These are phyloP conservation scores for Chionodraco myersi DNA, from an alignment of 2,113 vertebrate species.

Conservation along the genomic window DNA sequence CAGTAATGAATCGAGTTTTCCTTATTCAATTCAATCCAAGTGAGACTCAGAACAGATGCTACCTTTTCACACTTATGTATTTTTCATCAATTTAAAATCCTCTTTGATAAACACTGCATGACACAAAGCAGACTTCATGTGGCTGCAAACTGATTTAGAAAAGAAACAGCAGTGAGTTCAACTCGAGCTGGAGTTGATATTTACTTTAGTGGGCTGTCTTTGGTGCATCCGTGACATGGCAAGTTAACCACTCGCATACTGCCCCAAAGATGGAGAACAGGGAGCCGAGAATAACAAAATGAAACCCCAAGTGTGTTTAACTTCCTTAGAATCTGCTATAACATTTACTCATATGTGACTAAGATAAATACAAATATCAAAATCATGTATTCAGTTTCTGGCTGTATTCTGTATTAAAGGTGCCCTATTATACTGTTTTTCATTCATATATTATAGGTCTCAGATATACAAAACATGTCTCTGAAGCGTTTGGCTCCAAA, in stretches of 20 bases:
- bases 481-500: too few relatives aligned
- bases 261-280: not conserved
- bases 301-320: not conserved
- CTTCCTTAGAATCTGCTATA: not conserved
- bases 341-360: not conserved
- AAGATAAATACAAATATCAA: not conserved
- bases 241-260: constrained; percentile 31
- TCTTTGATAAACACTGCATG: constrained; percentile 17
- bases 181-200: constrained; percentile 1
- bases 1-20: not conserved
- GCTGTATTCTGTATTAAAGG: too few relatives aligned
- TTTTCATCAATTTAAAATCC: constrained; percentile 21
- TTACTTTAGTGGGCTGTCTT: constrained; percentile 7
- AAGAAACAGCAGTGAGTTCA: not conserved
- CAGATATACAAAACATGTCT: too few relatives aligned
- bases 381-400: too few relatives aligned
- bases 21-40: not conserved
- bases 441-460: too few relatives aligned
- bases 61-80: constrained; percentile 4
- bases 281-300: not conserved
- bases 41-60: constrained; percentile 8
- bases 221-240: not conserved
- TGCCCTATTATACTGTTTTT: too few relatives aligned
- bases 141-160: constrained; percentile 20
- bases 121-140: constrained; percentile 25